Percentiles rank a stretch among this genome's conserved stretches.
These are phyloP conservation scores for Eilema sororculum DNA, from an alignment of 2,888 invertebrate genomes.

Conservation along the genomic window DNA sequence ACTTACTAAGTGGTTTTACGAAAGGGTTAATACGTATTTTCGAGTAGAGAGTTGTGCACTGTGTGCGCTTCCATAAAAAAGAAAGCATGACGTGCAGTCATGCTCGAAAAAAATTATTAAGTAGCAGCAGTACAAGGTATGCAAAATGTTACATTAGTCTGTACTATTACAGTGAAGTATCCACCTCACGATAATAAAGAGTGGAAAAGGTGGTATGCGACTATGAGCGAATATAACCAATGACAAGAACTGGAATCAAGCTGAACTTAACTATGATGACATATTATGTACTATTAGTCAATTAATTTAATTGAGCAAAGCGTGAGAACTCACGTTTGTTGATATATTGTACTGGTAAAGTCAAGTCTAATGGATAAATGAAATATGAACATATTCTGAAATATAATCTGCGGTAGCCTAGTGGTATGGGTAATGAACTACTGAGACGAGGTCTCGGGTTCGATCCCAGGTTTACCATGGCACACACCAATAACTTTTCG, in stretches of 20 bases:
- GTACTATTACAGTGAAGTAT: not conserved
- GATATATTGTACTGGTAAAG: not conserved
- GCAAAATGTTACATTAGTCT: not conserved
- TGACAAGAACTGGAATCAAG: not conserved
- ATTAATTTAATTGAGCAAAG: not conserved
- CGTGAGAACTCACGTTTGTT: too few species aligned
- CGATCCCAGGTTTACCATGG: too few species aligned
- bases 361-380: too few species aligned
- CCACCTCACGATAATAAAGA: not conserved
- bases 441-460: too few species aligned
- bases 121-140: not conserved
- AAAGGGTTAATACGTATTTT: not conserved
- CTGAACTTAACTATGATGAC: not conserved
- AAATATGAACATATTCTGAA: too few species aligned
- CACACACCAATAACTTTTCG: too few species aligned
- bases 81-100: slow-evolving; percentile 4
- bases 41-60: not conserved
- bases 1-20: not conserved
- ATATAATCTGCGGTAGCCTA: too few species aligned
- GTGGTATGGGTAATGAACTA: too few species aligned
- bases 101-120: not conserved
- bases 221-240: too few species aligned
- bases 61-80: not conserved
- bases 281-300: not conserved
- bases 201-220: not conserved